Base-by-base conservation (phyloP, 2,888 invertebrate genomes). In the Amaurobius ferox region DNA sequence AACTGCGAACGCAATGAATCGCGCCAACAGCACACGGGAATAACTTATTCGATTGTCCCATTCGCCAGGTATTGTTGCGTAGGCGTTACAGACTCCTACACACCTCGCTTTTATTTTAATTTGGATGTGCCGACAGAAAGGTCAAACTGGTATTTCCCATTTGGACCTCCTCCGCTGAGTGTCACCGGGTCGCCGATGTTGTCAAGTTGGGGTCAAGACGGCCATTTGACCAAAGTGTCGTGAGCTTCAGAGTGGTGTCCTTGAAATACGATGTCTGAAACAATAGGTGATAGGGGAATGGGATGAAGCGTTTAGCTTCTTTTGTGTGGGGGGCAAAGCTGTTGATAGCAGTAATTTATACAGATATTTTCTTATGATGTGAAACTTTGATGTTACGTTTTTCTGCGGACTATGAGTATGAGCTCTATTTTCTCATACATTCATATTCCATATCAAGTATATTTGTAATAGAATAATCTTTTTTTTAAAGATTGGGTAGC, bases 21-120 rank as follows among this genome's bases (percentile, higher is more conserved):
- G 6, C 44, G 44, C 44, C 2, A 11, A 9, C 13, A 44, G 29
- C 71, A 79, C 71, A 66, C 72, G 64, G 72, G 79, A 72, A 79
- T 71, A 64, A 48, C 67, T 39, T 61, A 32, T 61, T 7, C 66
- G 39, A 79, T 73, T 73, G 73, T 80, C 73, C 64, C 16, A 16
- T 29, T 29, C 64, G 64, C 30, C 64, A 64, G 64, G 64, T 64
- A 64, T 64, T 64, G 64, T 64, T 64, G 64, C 64, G 64, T 64
- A 64, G 64, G 64, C 28, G 64, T 64, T 26, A 30, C 64, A 16
- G 13, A 30, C 64, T 64, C 64, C 64, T n/a, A 64, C n/a, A n/a
- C 64, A 64, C 64, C 30, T 64, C 44, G 44, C 44, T 44, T 44
- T 44, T 44, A 44, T 44, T 44, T 44, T 44, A 44, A 44, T 44